Evolutionary conservation across 1,140 invertebrate genomes (phyloP), one percentile per base, ranked within the genome.

Genomic region (Anadara kagoshimensis): DNA sequence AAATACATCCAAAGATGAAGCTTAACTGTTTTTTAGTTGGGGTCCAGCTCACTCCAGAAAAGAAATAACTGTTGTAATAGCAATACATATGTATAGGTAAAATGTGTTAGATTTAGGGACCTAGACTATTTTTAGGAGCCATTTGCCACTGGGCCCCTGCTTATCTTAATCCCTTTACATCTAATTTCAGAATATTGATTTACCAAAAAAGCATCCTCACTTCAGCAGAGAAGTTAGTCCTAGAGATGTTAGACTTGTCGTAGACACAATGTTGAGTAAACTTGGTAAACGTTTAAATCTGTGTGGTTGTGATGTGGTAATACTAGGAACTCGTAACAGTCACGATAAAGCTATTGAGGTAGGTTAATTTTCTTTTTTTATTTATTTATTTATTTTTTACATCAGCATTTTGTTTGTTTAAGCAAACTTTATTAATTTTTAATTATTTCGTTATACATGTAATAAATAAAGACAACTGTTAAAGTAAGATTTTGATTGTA

Each of bases 241-340:
- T 0, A 53, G 74, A 14, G 69, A 88, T 10, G 78, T 90, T 14
- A 75, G 76, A 36, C 82, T 91, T 57, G 86, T 90, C n/a, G 86
- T 85, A 43, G 90, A 90, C 78, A 88, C 81, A 8, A 90, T 90
- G 86, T 72, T 91, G 53, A 83, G 87, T 29, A 88, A 89, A 0
- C 76, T 94, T 43, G 92, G 91, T 0, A 91, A 90, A 70, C 90
- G 91, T 75, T 85, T 94, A 36, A 87, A 94, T 51, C 91, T 91
- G 81, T 93, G 92, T 83, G 94, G 94, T 1, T 90, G 93, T n/a
- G 92, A 94, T 84, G 92, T 92, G 3, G 69, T 88, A 18, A 90
- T 92, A 51, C 71, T 93, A 29, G 86, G 91, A 26, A 89, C 89
- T 69, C 82, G 90, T 76, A 85, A 89, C 10, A 84, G 89, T 63